Evolutionary conservation across 2,797 vertebrate genomes (phyloP), one percentile per base, ranked within the genome.

Genomic region (Botia almorhae): DNA sequence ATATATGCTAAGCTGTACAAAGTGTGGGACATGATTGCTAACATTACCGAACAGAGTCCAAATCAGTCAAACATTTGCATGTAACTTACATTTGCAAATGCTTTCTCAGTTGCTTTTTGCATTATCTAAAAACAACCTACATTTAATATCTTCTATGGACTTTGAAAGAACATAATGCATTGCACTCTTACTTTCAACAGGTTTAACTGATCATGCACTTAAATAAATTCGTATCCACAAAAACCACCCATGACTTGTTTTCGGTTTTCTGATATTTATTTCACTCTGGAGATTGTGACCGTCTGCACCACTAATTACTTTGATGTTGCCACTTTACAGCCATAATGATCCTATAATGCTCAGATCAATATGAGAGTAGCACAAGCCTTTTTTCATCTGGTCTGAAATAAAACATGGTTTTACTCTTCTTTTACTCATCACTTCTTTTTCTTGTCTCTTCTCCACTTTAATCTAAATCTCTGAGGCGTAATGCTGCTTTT

Each of bases 291-390:
- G 64, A 84, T 69, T 85, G 82, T 82, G 77, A 86, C 87, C 85
- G 83, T 86, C 84, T 88, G 86, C 73, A 80, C 77, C 78, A 89
- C 87, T 89, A 88, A 89, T 91, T 89, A 88, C 85, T 75, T 50
- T 83, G 81, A 86, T 88, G 88, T 86, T 85, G 84, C 81, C 85
- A 85, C 84, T 80, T 87, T 81, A 81, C 82, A 86, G 84, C 74
- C 84, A 65, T 90, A 88, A 90, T 87, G 84, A 89, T 89, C 85
- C 83, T 87, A 88, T 91, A 89, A 91, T 88, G 89, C 56, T 75
- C 72, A 69, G 85, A 91, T 92, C 90, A 91, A 89, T 91, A 89
- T 82, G 80, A 81, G 82, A 78, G 85, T 83, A 90, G 82, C 60
- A 74, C 72, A 76, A 78, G 71, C 60, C 55, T 58, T 64, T 83